Conservation (phyloP, 2,888 invertebrate genomes). For the Sinodicranocentrus sp. region DNA sequence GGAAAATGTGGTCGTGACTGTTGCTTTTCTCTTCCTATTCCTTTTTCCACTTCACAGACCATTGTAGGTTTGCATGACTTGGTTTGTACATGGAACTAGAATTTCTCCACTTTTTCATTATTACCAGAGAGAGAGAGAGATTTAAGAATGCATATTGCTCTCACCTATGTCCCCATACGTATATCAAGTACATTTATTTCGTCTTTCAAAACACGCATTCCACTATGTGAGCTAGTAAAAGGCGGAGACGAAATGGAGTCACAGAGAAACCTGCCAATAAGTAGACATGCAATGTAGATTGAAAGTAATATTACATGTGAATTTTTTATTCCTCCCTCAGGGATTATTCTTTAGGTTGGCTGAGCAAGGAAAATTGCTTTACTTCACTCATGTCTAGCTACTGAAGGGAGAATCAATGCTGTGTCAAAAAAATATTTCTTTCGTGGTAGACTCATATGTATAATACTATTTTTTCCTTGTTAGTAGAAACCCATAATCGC, state of each 20-base stretch:
- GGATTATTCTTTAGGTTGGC: slow-evolving; percentile 4
- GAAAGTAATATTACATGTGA: slow-evolving; percentile 24
- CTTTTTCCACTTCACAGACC: slow-evolving; percentile 38
- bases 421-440: neutral
- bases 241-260: slow-evolving; percentile 47
- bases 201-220: too few relatives aligned
- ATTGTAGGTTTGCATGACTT: slow-evolving; percentile 35
- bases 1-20: slow-evolving; percentile 25
- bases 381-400: neutral
- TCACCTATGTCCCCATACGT: neutral
- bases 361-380: slow-evolving; percentile 34
- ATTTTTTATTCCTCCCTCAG: slow-evolving; percentile 27
- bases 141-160: slow-evolving; percentile 7
- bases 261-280: slow-evolving; percentile 59
- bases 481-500: slow-evolving; percentile 1
- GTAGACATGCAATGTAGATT: slow-evolving; percentile 35
- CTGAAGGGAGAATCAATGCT: neutral
- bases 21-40: slow-evolving; percentile 27
- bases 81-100: neutral
- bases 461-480: slow-evolving; percentile 7
- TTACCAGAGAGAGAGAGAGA: slow-evolving; percentile 20
- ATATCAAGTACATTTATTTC: too few relatives aligned
- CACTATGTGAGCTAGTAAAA: slow-evolving; percentile 27
- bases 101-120: neutral
- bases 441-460: neutral